Evolutionary conservation across 1,140 invertebrate genomes (phyloP).

Genomic region (Archegozetes longisetosus): DNA sequence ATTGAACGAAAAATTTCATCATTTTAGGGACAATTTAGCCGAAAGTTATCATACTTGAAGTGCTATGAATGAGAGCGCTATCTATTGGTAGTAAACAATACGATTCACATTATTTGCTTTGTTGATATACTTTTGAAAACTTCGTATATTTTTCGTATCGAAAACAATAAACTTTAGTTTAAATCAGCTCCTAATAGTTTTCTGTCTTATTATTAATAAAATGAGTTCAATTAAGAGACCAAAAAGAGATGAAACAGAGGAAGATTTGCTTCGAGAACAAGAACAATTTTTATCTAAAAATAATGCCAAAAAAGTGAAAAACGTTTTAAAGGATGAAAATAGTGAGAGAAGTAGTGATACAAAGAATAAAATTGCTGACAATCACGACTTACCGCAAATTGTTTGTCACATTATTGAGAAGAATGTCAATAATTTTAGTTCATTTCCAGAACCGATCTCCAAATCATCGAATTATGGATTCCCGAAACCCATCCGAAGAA

Average conservation of each 20-base stretch:
- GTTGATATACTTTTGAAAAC: too few species aligned
- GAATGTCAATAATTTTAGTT: neutral
- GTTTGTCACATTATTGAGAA: constrained; percentile 3
- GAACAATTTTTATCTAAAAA: constrained; percentile 13
- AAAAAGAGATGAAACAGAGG: constrained; percentile 3
- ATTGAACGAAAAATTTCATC: too few species aligned
- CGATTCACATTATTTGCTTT: too few species aligned
- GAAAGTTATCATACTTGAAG: too few species aligned
- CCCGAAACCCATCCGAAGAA: constrained; percentile 1
- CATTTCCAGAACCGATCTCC: neutral
- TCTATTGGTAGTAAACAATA: too few species aligned
- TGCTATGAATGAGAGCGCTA: too few species aligned
- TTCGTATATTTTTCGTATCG: too few species aligned
- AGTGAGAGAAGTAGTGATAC: neutral
- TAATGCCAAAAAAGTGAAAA: constrained; percentile 3
- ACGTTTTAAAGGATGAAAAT: neutral
- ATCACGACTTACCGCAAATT: constrained; percentile 1
- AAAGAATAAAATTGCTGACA: neutral
- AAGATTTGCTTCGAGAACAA: constrained; percentile 13
- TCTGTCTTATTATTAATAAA: too few species aligned
- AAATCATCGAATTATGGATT: neutral
- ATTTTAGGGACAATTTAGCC: too few species aligned
- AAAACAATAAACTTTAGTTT: too few species aligned
- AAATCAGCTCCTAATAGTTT: too few species aligned
- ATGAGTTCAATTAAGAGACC: constrained; percentile 4